These are phyloP conservation scores for Bombus affinis DNA, from an alignment of 1,140 invertebrate species.

Conservation along the genomic window DNA sequence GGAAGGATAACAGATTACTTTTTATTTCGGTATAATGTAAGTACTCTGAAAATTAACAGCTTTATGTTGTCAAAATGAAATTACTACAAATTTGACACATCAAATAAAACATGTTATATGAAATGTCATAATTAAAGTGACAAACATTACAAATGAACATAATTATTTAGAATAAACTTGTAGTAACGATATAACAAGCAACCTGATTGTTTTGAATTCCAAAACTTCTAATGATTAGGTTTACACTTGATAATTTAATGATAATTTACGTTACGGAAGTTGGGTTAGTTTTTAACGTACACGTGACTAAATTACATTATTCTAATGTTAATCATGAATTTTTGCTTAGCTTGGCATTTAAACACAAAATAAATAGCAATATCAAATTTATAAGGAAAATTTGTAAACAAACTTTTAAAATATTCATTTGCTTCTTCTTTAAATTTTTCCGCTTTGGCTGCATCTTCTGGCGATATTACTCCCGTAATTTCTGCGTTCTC, in stretches of 20 bases:
- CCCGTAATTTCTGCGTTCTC: slow-evolving; percentile 67
- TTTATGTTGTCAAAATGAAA: not conserved
- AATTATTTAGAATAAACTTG: not conserved
- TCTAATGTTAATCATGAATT: not conserved
- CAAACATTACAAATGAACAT: not conserved
- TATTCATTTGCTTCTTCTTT: slow-evolving; percentile 93
- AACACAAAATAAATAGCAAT: not conserved
- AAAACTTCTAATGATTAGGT: not conserved
- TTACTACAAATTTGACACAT: not conserved
- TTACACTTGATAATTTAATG: not conserved
- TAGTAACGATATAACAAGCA: not conserved
- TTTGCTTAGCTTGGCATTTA: too few relatives aligned
- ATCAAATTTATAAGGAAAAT: not conserved
- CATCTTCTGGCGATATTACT: slow-evolving; percentile 76
- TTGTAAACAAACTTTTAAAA: slow-evolving; percentile 89
- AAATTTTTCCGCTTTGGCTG: slow-evolving; percentile 86
- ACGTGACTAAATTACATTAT: slow-evolving; percentile 67
- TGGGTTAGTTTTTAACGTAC: slow-evolving; percentile 72
- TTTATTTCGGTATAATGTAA: not conserved
- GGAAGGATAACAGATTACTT: not conserved
- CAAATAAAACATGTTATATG: not conserved
- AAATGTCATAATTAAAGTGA: not conserved
- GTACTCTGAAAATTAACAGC: not conserved
- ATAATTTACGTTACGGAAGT: slow-evolving; percentile 50
- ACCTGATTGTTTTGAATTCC: not conserved